Evolutionary conservation across 2,113 vertebrate genomes (phyloP).

Genomic region (Epinephelus fuscoguttatus): DNA sequence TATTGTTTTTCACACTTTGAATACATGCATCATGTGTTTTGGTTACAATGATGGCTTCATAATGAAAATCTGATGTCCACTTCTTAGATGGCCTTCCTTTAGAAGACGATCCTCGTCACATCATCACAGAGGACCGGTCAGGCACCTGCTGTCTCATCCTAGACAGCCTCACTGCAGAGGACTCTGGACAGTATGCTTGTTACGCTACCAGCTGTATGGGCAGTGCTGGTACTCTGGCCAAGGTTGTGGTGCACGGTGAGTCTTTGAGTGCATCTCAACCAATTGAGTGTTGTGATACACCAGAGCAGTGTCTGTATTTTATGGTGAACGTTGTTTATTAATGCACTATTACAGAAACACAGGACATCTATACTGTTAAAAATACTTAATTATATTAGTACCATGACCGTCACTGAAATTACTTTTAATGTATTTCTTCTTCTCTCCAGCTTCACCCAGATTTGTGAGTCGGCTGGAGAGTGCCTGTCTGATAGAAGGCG

Average conservation of each 20-base stretch:
- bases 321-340: neutral
- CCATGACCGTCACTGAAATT: neutral
- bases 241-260: conserved; percentile 92
- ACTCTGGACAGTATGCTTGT: conserved; percentile 96
- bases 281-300: neutral
- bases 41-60: neutral
- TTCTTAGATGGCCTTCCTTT: conserved; percentile 90
- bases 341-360: neutral
- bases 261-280: neutral
- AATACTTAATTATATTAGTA: neutral
- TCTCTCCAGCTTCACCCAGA: conserved; percentile 89
- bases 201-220: conserved; percentile 91
- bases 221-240: conserved; percentile 90
- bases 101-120: conserved; percentile 93
- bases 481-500: conserved; percentile 88
- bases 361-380: neutral
- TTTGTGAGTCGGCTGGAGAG: conserved; percentile 92
- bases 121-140: conserved; percentile 90
- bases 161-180: conserved; percentile 87
- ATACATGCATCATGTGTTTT: neutral
- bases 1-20: too few species aligned
- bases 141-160: conserved; percentile 92
- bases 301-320: neutral
- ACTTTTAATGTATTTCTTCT: conserved; percentile 6
- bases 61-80: neutral